These are phyloP conservation scores for Atta colombica DNA, from an alignment of 1,140 invertebrate genomes.

Conservation along the genomic window DNA sequence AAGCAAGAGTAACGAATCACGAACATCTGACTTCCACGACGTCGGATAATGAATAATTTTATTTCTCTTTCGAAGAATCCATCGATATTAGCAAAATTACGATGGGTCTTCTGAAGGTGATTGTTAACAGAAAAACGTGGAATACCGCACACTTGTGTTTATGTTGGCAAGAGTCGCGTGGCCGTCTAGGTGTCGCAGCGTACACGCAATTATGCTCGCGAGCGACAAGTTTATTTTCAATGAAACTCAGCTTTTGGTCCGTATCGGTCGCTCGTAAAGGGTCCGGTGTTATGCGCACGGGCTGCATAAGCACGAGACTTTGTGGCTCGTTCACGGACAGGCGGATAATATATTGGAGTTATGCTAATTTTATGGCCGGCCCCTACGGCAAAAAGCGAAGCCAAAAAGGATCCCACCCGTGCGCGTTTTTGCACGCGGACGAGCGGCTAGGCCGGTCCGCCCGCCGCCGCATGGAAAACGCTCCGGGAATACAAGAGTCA, in stretches of 20 bases:
- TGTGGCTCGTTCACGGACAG: conserved; percentile 55
- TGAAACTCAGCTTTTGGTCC: conserved; percentile 59
- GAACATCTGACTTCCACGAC: no score
- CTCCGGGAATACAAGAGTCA: conserved; percentile 59
- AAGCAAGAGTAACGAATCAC: no score
- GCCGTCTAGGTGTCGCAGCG: conserved; percentile 13
- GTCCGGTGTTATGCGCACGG: conserved; percentile 21
- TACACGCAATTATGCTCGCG: conserved; percentile 45
- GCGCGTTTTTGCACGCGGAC: conserved; percentile 74
- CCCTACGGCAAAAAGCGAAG: conserved; percentile 71
- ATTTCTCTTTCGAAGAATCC: background rate
- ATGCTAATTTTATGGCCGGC: conserved; percentile 81
- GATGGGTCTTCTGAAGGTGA: background rate
- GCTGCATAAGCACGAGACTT: conserved; percentile 49
- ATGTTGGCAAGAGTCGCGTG: conserved; percentile 34
- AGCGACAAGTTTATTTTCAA: conserved; percentile 67
- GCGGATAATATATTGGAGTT: conserved; percentile 80
- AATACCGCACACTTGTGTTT: background rate
- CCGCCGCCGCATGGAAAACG: conserved; percentile 57
- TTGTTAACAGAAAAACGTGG: background rate
- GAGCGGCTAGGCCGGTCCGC: conserved; percentile 62
- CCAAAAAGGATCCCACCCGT: conserved; percentile 66
- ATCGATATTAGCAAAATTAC: background rate
- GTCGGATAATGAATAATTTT: background rate
- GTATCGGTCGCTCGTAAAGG: conserved; percentile 42